phyloP scores from a whole-genome alignment of 1,140 invertebrate species.

The Aporrectodea caliginosa region DNA sequence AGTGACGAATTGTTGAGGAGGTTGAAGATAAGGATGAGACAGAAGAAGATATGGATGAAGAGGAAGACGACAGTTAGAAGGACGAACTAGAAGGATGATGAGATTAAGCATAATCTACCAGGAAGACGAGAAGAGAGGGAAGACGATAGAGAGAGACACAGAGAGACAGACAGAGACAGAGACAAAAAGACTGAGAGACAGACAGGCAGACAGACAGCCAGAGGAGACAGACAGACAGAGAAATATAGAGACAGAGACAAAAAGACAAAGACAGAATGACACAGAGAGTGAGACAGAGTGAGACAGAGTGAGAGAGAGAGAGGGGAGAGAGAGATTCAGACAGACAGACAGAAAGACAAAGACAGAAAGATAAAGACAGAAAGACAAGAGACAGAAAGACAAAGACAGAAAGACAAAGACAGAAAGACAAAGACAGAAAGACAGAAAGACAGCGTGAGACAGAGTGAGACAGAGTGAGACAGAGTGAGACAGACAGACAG shows the following conservation, averaged over 20 bases:
- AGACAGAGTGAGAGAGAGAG: not conserved
- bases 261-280: not conserved
- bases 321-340: not conserved
- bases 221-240: not conserved
- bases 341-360: not conserved
- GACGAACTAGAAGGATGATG: too few species aligned
- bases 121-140: too few species aligned
- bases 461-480: too few species aligned
- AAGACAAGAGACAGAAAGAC: too few species aligned
- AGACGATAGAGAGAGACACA: not conserved
- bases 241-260: not conserved
- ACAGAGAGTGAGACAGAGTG: not conserved
- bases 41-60: not conserved
- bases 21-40: not conserved
- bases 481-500: too few species aligned
- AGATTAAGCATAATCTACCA: too few species aligned
- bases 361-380: too few species aligned
- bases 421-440: too few species aligned
- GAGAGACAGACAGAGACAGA: not conserved
- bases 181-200: not conserved
- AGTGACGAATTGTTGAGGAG: not conserved
- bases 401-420: too few species aligned
- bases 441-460: too few species aligned
- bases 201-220: not conserved
- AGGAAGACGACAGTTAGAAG: not conserved